Evolutionary conservation across 2,888 invertebrate species (phyloP).

Genomic region (Stegana nigrithorax): DNA sequence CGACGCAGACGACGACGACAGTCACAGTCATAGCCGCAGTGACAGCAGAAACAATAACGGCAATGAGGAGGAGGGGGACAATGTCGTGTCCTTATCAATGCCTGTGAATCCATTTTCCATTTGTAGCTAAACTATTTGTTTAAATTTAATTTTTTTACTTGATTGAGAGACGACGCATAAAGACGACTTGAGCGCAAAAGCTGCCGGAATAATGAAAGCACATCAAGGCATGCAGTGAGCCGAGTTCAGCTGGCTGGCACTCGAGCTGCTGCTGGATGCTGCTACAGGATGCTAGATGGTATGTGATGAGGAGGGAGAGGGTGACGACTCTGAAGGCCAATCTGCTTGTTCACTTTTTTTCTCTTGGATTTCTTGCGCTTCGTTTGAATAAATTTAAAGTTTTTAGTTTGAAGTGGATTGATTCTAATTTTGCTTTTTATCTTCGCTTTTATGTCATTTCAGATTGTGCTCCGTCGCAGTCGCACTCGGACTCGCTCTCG

Average conservation of each 20-base stretch:
- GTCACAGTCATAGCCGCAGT: too few species aligned
- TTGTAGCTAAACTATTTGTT: conserved; percentile 15
- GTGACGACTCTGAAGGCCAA: too few species aligned
- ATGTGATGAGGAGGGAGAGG: too few species aligned
- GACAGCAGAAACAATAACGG: too few species aligned
- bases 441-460: conserved; percentile 12
- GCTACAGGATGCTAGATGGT: too few species aligned
- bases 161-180: conserved; percentile 1
- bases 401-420: conserved; percentile 16
- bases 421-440: conserved; percentile 15
- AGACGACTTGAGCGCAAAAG: not conserved
- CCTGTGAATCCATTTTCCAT: conserved; percentile 11
- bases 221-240: too few species aligned
- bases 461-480: too few species aligned
- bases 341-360: not conserved
- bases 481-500: too few species aligned
- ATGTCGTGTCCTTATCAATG: conserved; percentile 11
- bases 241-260: too few species aligned
- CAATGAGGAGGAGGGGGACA: too few species aligned
- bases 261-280: too few species aligned
- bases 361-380: not conserved
- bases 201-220: not conserved
- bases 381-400: not conserved
- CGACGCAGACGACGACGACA: too few species aligned
- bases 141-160: conserved; percentile 18